Evolutionary conservation across 2,113 vertebrate species (phyloP).

Genomic region (Cepphus grylle): DNA sequence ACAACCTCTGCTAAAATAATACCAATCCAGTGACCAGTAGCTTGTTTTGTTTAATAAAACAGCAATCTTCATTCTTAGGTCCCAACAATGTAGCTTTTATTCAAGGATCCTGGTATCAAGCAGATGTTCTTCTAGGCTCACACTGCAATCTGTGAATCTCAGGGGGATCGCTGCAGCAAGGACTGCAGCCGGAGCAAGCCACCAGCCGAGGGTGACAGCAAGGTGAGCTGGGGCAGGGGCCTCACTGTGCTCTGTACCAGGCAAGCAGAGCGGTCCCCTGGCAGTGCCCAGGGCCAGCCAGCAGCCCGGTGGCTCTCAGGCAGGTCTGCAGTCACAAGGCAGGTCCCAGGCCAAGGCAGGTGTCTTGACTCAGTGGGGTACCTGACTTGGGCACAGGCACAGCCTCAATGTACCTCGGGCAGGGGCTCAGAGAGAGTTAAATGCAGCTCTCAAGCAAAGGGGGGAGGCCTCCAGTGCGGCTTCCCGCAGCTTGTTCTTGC

Average conservation of each 20-base stretch:
- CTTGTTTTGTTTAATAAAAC: not conserved
- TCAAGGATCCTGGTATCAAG: not conserved
- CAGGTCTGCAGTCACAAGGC: not conserved
- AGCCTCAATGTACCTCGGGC: rapidly evolving
- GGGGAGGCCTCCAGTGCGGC: not conserved
- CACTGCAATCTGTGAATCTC: rapidly evolving
- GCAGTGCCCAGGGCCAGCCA: not conserved
- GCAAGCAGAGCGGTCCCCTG: not conserved
- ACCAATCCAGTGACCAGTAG: not conserved
- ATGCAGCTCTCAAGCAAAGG: not conserved
- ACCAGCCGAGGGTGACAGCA: not conserved
- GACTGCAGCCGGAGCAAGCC: not conserved
- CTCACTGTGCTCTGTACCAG: rapidly evolving
- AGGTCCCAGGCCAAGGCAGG: not conserved
- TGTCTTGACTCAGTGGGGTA: not conserved
- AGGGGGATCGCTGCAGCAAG: not conserved
- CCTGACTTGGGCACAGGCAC: not conserved
- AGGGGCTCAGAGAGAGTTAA: not conserved
- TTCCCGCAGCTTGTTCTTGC: not conserved
- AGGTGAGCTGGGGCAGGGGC: not conserved
- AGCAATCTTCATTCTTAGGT: not conserved
- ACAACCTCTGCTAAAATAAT: not conserved
- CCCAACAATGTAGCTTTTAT: not conserved
- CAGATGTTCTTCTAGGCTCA: not conserved
- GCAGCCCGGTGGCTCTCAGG: not conserved